A percentile compares a stretch with the other conserved stretches of the same genome.
These are phyloP conservation scores for Sitophilus oryzae DNA, from an alignment of 1,140 invertebrate genomes.

Conservation along the genomic window DNA sequence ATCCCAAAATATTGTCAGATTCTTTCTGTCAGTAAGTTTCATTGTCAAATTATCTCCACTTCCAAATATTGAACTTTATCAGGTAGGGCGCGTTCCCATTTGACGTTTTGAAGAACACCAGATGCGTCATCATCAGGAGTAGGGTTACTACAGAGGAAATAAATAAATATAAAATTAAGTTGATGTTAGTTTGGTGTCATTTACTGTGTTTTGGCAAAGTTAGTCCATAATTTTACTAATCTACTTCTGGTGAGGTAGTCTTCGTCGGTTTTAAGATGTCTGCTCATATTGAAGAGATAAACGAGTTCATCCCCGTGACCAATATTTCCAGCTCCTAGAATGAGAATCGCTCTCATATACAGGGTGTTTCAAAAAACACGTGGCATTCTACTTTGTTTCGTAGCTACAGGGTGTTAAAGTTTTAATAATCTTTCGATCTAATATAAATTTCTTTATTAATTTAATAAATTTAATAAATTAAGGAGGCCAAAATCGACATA, in stretches of 20 bases:
- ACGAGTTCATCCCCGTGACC: constrained; percentile 8
- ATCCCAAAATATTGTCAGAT: background rate
- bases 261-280: background rate
- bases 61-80: background rate
- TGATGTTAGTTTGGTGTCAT: background rate
- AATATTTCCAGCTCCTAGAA: constrained; percentile 1
- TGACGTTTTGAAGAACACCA: background rate
- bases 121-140: background rate
- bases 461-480: no score
- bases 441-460: no score
- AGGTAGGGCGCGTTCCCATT: background rate
- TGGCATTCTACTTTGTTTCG: no score
- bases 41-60: background rate
- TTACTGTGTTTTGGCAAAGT: constrained; percentile 13
- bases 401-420: no score
- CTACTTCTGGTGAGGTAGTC: constrained; percentile 6
- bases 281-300: constrained; percentile 9
- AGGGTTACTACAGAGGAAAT: background rate
- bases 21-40: background rate
- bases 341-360: background rate
- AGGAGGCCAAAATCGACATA: no score
- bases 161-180: background rate
- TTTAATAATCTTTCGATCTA: no score
- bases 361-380: no score
- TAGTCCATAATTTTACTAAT: constrained; percentile 15